Evolutionary conservation across 2,797 vertebrate genomes (phyloP).

Genomic region (Bovichtus diacanthus): DNA sequence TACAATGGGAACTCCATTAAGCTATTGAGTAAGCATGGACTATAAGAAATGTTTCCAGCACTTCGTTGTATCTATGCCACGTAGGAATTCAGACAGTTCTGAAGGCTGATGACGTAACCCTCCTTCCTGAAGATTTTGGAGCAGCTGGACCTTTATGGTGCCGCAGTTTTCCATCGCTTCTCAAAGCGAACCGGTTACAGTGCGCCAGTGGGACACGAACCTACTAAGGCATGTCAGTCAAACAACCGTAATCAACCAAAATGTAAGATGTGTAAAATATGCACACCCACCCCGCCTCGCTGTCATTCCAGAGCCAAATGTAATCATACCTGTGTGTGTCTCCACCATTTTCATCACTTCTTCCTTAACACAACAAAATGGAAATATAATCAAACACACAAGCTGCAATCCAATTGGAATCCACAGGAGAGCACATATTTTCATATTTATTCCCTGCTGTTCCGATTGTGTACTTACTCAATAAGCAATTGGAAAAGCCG

Average conservation of each 20-base stretch:
- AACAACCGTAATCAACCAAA: constrained; percentile 42
- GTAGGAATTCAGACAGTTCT: background rate
- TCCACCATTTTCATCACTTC: constrained; percentile 39
- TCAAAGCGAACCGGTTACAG: background rate
- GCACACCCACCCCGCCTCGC: constrained; percentile 23
- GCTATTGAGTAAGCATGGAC: background rate
- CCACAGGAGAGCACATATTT: constrained; percentile 5
- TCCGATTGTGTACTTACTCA: constrained; percentile 2
- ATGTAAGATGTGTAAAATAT: constrained; percentile 35
- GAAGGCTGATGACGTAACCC: background rate
- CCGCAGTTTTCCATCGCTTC: background rate
- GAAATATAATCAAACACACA: constrained; percentile 52
- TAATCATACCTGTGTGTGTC: constrained; percentile 28
- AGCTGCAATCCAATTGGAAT: constrained; percentile 32
- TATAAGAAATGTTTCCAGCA: background rate
- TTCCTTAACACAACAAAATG: constrained; percentile 48
- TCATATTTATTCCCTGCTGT: background rate
- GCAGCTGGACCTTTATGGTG: constrained; percentile 6
- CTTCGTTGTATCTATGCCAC: constrained; percentile 2
- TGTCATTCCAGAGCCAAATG: constrained; percentile 26
- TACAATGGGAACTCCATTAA: background rate
- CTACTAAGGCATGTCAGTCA: constrained; percentile 8
- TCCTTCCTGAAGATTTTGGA: constrained; percentile 4
- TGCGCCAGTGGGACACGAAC: constrained; percentile 20
- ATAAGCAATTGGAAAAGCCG: background rate